Evolutionary conservation across 35 echinoderm and acorn worm genomes (phyloP), one percentile per base, ranked within the genome.

Genomic region (Acanthaster planci): DNA sequence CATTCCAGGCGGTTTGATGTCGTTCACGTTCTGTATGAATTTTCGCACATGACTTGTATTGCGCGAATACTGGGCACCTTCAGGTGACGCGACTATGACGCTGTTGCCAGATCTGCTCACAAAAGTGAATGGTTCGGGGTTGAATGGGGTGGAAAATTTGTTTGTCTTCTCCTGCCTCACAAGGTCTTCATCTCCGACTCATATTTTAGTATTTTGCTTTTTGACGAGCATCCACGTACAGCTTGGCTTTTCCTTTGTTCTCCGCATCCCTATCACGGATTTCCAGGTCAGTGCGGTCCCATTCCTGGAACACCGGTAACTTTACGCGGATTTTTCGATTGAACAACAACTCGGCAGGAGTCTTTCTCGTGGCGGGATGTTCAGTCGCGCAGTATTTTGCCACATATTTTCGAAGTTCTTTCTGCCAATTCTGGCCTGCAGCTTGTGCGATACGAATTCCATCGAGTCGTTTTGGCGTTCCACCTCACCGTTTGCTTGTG

Each of bases 381-480:
- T 47, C 42, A 47, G 42, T 6, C 10, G 60, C 7, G 60, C 60
- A 8, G 27, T 67, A 67, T 67, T 67, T 23, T 67, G 60, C 27
- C 19, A 60, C 57, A 67, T 67, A 67, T 1, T 67, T 14, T 29
- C 60, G 14, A 29, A 67, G 60, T 67, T 67, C 60, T 23, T 68
- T 23, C 32, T 27, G 60, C 60, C 60, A 23, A 23, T 68, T 68
- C 32, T 68, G 60, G 29, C 60, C 60, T 68, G 22, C 18, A 8
- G 60, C 26, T 34, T 68, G 60, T 68, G 60, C 60, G 60, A 23
- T 68, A 68, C 0, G 23, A 34, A 68, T 68, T 68, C 21, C 9
- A 68, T 68, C 32, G 60, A 68, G 5, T 68, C 60, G 23, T 68
- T 68, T 68, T 68, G 60, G 60, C 60, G 21, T 47, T 68, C 60